Evolutionary conservation across 2,113 vertebrate genomes (phyloP).

Genomic region (Megaceryle maxima): DNA sequence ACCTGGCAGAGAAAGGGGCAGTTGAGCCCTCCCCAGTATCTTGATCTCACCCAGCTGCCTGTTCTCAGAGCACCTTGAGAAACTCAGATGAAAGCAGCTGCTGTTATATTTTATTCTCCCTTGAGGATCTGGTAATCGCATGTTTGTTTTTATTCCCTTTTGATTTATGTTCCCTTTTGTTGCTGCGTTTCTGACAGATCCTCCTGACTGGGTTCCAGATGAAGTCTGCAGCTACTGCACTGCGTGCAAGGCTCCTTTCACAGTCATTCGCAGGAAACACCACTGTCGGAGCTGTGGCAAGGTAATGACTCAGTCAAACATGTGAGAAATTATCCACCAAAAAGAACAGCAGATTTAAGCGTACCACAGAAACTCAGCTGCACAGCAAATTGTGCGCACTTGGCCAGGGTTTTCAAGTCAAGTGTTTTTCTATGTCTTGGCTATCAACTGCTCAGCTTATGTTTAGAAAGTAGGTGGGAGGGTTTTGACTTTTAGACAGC

Average conservation of each 20-base stretch:
- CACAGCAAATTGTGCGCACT: rapidly evolving
- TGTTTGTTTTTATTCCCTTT: conserved; percentile 15
- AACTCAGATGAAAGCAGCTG: background rate
- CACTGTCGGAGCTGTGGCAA: conserved; percentile 98
- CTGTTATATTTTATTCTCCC: background rate
- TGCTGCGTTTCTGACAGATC: conserved; percentile 78
- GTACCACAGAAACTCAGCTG: background rate
- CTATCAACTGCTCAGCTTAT: background rate
- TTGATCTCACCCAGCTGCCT: background rate
- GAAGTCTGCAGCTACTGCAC: conserved; percentile 93
- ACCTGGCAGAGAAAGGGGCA: background rate
- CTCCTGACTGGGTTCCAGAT: conserved; percentile 97
- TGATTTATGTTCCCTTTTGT: conserved; percentile 29
- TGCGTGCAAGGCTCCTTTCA: conserved; percentile 95
- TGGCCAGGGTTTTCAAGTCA: background rate
- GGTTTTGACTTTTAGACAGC: background rate
- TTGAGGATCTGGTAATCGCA: background rate
- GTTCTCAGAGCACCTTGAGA: background rate
- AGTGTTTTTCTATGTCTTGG: background rate
- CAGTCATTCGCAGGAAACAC: conserved; percentile 96
- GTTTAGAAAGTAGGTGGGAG: background rate
- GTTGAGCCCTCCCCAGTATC: background rate
- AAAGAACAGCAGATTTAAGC: background rate
- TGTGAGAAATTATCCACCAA: background rate
- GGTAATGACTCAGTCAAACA: conserved; percentile 70